Base-by-base conservation (phyloP, 2,113 vertebrate species). In the Microtus richardsoni region DNA sequence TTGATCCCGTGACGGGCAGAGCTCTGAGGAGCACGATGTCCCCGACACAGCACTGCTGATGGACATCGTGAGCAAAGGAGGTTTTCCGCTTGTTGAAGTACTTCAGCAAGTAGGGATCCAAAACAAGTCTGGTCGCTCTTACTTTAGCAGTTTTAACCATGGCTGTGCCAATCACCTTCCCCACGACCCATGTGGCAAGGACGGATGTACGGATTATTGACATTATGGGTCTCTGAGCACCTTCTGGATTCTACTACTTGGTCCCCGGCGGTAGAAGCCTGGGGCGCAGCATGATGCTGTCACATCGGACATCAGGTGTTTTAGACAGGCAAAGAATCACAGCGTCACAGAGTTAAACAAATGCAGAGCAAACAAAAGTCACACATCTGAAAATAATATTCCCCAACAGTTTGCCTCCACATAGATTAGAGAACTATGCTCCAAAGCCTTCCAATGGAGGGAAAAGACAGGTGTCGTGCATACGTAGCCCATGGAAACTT, bases 41-140 rank as follows among this genome's bases (percentile, higher is more conserved):
- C 95, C 99, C 99, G 62, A 99, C 96, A 0, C 98, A 99, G 98
- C 99, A 99, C 97, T 99, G 99, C 96, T 99, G 98, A 97, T 99
- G 97, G 0, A 99, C 98, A 92, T 99, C 99, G 0, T 99, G 99
- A 80, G 99, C 99, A 98, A 99, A 99, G 96, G 99, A 99, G 0
- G 99, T 99, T 98, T 99, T 99, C 90, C 99, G 98, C 97, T 99
- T 99, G 98, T 99, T 99, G 98, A 99, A 99, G 98, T 99, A 99
- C 99, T 99, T 99, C 5, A 99, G 97, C 95, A 99, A 98, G 96
- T 99, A 99, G 0, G 99, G 98, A 97, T 99, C 99, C 94, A 99
- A 97, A 91, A 99, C 99, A 7, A 99, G 99, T 91, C 99, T 99
- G 0, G 99, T 99, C 13, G 99, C 99, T 97, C 99, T 98, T 93